Base-by-base conservation (phyloP, 1,140 invertebrate species). In the Campoletis sonorensis region DNA sequence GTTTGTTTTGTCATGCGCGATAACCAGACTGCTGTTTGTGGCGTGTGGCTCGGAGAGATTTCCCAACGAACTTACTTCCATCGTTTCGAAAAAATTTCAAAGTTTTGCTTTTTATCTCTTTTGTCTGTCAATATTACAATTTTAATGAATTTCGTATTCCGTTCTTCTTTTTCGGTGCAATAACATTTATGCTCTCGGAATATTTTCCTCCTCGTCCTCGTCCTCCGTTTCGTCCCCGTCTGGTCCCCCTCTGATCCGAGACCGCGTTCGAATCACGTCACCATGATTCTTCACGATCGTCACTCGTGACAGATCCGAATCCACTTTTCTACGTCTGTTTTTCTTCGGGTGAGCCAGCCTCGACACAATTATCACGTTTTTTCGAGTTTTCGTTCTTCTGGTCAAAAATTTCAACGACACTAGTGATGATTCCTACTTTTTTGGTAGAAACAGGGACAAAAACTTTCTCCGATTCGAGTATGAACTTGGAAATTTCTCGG, bases 41-140 rank as follows among this genome's bases (percentile, higher is more conserved):
- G 68, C 64, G 13, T 68, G 67, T 67, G 77, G 75, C 51, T 82
- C 54, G 30, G 87, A 87, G 54, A 86, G 21, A 83, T 88, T 86
- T 80, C 81, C 81, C 84, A 83, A 84, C 40, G 84, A 85, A 81
- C 82, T 83, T 45, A 84, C 78, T 86, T 87, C 88, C 86, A 86
- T 88, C 80, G 83, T 87, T 82, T 83, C 79, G 84, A 33, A 40
- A 33, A 70, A 18, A 18, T 33, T 71, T 40, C 68, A n/a, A 49
- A 71, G 83, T 68, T 72, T 30, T n/a, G n/a, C n/a, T 49, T 78
- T 80, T 49, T 37, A 15, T 23, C 26, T 77, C 37, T 10, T 77
- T 76, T 54, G 10, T 70, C 71, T 40, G 11, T 79, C 51, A 10
- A 18, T 80, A 23, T 58, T 64, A 64, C 2, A 21, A 68, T n/a